A percentile compares a stretch with the other conserved stretches of the same genome.
Conservation (phyloP, 53 echinoderm and acorn worm genomes). For the Patiria pectinifera region DNA sequence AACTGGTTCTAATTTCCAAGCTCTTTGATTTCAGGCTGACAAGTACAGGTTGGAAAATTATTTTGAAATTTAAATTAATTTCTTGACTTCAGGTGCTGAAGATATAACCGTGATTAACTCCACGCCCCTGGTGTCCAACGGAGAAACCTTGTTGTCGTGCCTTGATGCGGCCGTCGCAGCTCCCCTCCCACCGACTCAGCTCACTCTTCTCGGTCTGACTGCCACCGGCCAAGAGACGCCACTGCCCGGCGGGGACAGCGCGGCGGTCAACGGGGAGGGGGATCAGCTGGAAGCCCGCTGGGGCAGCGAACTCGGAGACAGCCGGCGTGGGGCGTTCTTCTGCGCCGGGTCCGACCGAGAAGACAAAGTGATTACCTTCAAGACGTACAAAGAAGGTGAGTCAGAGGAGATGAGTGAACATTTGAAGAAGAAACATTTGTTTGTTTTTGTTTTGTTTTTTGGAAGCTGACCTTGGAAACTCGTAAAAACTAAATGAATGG, state of each 20-base stretch:
- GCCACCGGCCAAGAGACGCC: slow-evolving; percentile 35
- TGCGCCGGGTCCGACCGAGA: slow-evolving; percentile 57
- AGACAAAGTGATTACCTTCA: slow-evolving; percentile 69
- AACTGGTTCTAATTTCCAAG: too few species aligned
- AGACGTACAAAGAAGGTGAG: slow-evolving; percentile 78
- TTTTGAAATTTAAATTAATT: neutral
- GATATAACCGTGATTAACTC: slow-evolving; percentile 85
- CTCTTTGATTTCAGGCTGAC: too few species aligned
- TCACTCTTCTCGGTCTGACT: slow-evolving; percentile 67
- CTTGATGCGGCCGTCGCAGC: slow-evolving; percentile 70
- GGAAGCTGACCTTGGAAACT: too few species aligned
- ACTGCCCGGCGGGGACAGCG: slow-evolving; percentile 19
- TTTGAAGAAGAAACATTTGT: too few species aligned
- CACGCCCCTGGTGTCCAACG: slow-evolving; percentile 77
- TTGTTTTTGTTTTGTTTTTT: too few species aligned
- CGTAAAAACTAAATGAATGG: too few species aligned
- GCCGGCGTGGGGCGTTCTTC: slow-evolving; percentile 77
- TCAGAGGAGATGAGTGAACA: neutral
- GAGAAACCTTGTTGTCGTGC: slow-evolving; percentile 71
- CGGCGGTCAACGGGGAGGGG: slow-evolving; percentile 41
- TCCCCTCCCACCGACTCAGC: slow-evolving; percentile 40
- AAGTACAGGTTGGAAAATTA: too few species aligned
- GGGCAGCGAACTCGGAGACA: slow-evolving; percentile 53
- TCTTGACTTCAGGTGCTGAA: slow-evolving; percentile 43
- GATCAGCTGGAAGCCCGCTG: slow-evolving; percentile 71